Evolutionary conservation across 64 coral and sea anemone genomes (phyloP).

Genomic region (Catalaphyllia jardinei): DNA sequence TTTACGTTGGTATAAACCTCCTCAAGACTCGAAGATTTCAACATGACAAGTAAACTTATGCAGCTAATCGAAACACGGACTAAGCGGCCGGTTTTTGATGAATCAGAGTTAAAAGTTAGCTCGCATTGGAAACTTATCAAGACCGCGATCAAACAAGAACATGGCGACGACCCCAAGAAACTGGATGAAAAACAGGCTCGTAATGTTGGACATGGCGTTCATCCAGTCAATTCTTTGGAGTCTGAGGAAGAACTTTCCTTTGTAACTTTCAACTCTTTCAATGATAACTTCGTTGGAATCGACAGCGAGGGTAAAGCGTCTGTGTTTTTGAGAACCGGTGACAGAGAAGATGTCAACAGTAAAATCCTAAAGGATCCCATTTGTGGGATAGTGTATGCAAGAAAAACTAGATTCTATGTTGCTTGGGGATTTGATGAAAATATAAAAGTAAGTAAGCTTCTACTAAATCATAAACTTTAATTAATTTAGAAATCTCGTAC

Average conservation of each 20-base stretch:
- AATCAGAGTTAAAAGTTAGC: conserved; percentile 73
- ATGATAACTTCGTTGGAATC: conserved; percentile 61
- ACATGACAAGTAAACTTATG: conserved; percentile 85
- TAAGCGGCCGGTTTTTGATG: conserved; percentile 51
- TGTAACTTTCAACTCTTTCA: conserved; percentile 63
- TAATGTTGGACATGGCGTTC: conserved; percentile 74
- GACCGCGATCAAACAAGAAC: conserved; percentile 40
- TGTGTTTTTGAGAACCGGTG: conserved; percentile 51
- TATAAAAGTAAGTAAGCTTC: conserved; percentile 57
- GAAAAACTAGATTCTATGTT: conserved; percentile 78
- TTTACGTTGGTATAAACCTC: neutral
- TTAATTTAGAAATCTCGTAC: no score
- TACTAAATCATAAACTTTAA: neutral
- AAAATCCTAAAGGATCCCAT: conserved; percentile 61
- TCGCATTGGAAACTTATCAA: conserved; percentile 93
- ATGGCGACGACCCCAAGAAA: conserved; percentile 64
- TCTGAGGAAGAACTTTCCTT: conserved; percentile 56
- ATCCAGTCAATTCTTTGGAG: conserved; percentile 46
- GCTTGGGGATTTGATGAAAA: conserved; percentile 81
- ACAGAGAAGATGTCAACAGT: conserved; percentile 53
- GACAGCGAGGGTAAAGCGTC: conserved; percentile 52
- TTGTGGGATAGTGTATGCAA: conserved; percentile 65
- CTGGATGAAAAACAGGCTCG: conserved; percentile 69
- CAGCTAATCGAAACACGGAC: conserved; percentile 79
- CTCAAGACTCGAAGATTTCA: neutral